Percentiles rank a stretch among this genome's conserved stretches.
phyloP scores from a whole-genome alignment of 2,113 vertebrate genomes.

The Siniperca chuatsi region DNA sequence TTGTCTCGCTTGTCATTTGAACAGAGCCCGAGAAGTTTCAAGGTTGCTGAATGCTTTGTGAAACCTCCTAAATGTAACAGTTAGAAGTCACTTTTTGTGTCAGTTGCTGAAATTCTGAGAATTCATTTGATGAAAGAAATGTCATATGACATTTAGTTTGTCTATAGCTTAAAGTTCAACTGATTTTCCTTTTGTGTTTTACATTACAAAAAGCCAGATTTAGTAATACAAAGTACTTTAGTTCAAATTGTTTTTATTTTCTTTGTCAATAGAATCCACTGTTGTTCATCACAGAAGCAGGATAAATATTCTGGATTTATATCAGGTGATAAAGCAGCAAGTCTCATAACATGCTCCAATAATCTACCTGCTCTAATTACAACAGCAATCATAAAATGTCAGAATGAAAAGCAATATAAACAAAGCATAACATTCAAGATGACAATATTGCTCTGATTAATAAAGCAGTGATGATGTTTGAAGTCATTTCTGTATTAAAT shows the following conservation, averaged over 20 bases:
- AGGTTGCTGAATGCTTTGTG: constrained; percentile 38
- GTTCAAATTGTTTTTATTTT: constrained; percentile 56
- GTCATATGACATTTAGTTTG: constrained; percentile 19
- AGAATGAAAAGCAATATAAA: constrained; percentile 82
- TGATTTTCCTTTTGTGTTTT: constrained; percentile 1
- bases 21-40: constrained; percentile 59
- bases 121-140: constrained; percentile 28
- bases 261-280: constrained; percentile 78
- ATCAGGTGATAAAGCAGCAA: constrained; percentile 82
- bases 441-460: constrained; percentile 79
- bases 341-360: constrained; percentile 84
- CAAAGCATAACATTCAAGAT: constrained; percentile 79
- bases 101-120: constrained; percentile 24
- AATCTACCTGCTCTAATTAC: constrained; percentile 86
- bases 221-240: constrained; percentile 31
- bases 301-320: constrained; percentile 86
- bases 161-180: constrained; percentile 17
- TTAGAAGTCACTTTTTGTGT: not conserved
- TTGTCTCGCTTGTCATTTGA: constrained; percentile 51
- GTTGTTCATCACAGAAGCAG: constrained; percentile 77
- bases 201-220: constrained; percentile 11
- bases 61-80: constrained; percentile 29
- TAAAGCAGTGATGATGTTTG: constrained; percentile 65
- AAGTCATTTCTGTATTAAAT: constrained; percentile 68
- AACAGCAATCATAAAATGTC: constrained; percentile 83